Base-by-base conservation (phyloP, 2,888 invertebrate species). In the Andrena bicolor region DNA sequence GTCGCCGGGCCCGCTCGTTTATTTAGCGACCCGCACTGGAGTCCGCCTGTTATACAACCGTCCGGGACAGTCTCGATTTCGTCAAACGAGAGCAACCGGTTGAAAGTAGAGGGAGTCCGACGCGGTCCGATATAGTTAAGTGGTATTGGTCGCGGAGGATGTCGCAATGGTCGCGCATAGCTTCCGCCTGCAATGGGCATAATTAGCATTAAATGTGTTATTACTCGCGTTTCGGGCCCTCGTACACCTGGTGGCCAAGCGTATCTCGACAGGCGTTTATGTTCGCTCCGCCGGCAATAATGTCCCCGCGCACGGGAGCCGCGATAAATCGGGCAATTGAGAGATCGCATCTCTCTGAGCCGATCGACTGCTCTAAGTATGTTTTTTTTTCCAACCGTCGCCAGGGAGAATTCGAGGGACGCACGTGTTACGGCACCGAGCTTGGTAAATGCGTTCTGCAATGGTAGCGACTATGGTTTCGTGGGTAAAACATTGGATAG, bases 191-290 rank as follows among this genome's bases (percentile, higher is more conserved):
- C 72, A 82, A 82, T 68, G 76, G 76, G 30, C 76, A 82, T 81
- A 82, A 82, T 82, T 82, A 76, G 64, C 76, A 82, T 82, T 82
- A 82, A 82, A 82, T 77, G 68, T 77, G 76, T 83, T 83, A 83
- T 83, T 83, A 77, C 58, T 49, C 51, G 76, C 30, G 72, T 75
- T 82, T 82, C 75, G 76, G 82, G 61, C 61, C 26, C 26, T 28
- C 20, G 75, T 20, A 74, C 82, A 75, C 70, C 82, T 76, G 82
- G 82, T 41, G 26, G 13, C n/a, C 48, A 63, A 41, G 20, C 16
- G 32, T 75, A 69, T 75, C 77, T 53, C 23, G 28, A 32, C 35
- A 28, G 64, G 64, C 13, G 53, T 32, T 60, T 28, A 7, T 49
- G 20, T 48, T 49, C 64, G 16, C 35, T 73, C 10, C 26, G 23